Percentiles rank a stretch among this genome's conserved stretches.
Evolutionary conservation across 1,140 invertebrate species (phyloP).

Genomic region (Metopolophium dirhodum): DNA sequence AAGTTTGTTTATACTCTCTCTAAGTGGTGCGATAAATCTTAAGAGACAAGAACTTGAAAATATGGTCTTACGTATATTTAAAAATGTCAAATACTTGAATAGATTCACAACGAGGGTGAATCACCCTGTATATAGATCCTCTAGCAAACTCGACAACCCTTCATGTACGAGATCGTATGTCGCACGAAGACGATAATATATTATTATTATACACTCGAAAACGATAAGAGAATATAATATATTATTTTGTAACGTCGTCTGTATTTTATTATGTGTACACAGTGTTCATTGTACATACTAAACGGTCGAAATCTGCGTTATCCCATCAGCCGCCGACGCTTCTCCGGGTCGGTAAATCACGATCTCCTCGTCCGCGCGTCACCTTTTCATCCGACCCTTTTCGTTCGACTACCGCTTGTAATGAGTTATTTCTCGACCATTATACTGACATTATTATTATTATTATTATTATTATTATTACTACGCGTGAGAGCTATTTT

Average conservation of each 20-base stretch:
- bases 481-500: neutral
- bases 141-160: neutral
- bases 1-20: neutral
- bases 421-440: conserved; percentile 12
- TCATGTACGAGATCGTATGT: neutral
- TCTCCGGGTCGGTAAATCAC: neutral
- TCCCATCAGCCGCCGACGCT: neutral
- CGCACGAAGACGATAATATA: neutral
- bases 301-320: conserved; percentile 18
- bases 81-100: neutral
- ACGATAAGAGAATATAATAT: conserved; percentile 7
- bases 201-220: conserved; percentile 11
- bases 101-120: neutral
- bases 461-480: neutral
- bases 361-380: neutral
- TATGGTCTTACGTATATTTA: neutral
- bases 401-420: neutral
- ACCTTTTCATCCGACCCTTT: neutral
- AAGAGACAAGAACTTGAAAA: neutral
- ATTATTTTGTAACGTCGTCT: neutral
- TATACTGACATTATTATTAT: conserved; percentile 8
- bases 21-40: neutral
- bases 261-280: neutral
- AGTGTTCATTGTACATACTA: neutral
- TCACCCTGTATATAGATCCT: neutral